These are phyloP conservation scores for Microdon myrmicae DNA, from an alignment of 2,888 invertebrate genomes.

Conservation along the genomic window DNA sequence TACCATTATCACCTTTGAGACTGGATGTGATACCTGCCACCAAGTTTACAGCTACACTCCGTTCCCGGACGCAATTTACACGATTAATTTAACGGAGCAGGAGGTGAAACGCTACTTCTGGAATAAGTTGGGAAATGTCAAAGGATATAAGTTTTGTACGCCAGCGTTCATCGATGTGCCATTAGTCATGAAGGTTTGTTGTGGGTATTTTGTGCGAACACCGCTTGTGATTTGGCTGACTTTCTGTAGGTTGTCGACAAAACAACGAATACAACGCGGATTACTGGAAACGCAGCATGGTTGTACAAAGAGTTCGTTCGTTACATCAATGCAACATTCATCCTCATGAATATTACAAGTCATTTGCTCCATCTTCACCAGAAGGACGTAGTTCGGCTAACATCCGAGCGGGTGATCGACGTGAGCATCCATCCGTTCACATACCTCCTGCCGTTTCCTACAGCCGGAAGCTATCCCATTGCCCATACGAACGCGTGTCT, in stretches of 20 bases:
- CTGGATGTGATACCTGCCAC: constrained; percentile 5
- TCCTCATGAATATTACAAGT: constrained; percentile 19
- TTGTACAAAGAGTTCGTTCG: constrained; percentile 49
- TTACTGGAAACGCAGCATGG: constrained; percentile 48
- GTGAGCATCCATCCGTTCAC: constrained; percentile 50
- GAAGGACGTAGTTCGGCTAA: constrained; percentile 22
- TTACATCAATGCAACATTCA: constrained; percentile 34
- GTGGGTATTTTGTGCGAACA: background rate
- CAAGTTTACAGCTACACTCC: constrained; percentile 49
- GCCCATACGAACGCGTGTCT: constrained; percentile 53
- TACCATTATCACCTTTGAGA: constrained; percentile 36
- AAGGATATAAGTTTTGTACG: constrained; percentile 34
- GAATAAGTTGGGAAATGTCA: constrained; percentile 35
- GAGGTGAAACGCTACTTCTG: constrained; percentile 24
- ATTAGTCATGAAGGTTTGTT: constrained; percentile 42
- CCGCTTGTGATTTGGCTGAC: background rate
- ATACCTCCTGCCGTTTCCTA: constrained; percentile 26
- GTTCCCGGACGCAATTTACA: constrained; percentile 24
- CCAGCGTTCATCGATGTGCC: constrained; percentile 39
- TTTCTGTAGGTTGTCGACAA: constrained; percentile 23
- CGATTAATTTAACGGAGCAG: constrained; percentile 21
- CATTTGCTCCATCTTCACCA: constrained; percentile 29
- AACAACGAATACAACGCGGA: constrained; percentile 4
- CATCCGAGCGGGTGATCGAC: constrained; percentile 37
- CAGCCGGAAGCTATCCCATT: constrained; percentile 53